Evolutionary conservation across 1,140 invertebrate genomes (phyloP).

Genomic region (Bombus impatiens): DNA sequence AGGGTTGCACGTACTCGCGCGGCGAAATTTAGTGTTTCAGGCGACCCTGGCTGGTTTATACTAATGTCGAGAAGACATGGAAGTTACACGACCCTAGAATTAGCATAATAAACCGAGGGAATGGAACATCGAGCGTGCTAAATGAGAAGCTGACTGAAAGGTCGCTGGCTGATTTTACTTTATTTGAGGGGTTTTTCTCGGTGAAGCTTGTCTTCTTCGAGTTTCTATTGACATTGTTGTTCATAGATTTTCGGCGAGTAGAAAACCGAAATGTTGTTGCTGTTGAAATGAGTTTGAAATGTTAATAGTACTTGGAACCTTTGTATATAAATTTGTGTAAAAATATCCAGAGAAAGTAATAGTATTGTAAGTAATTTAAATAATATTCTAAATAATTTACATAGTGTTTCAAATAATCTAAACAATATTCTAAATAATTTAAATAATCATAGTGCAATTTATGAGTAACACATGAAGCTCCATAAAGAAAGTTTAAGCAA

Average conservation of each 20-base stretch:
- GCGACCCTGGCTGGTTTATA: conserved; percentile 53
- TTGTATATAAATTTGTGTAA: too few relatives aligned
- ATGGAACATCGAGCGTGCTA: neutral
- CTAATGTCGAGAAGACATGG: conserved; percentile 54
- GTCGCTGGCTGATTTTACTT: neutral
- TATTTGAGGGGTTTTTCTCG: neutral
- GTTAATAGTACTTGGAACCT: too few relatives aligned
- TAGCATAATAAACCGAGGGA: conserved; percentile 51
- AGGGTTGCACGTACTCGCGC: conserved; percentile 10
- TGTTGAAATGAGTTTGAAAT: too few relatives aligned
- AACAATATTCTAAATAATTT: too few relatives aligned
- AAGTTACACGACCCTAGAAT: conserved; percentile 54
- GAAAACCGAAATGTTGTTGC: too few relatives aligned
- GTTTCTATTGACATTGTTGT: neutral
- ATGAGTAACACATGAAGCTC: too few relatives aligned
- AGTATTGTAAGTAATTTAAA: too few relatives aligned
- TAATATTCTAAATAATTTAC: too few relatives aligned
- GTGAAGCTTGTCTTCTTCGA: neutral
- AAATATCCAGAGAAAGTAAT: too few relatives aligned
- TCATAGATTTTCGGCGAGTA: neutral
- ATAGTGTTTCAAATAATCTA: too few relatives aligned
- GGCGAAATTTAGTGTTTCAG: conserved; percentile 54
- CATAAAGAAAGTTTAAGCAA: too few relatives aligned
- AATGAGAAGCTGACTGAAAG: neutral
- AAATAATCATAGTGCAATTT: too few relatives aligned